phyloP scores from a whole-genome alignment of 2,113 vertebrate species.

The Lamprotornis superbus region DNA sequence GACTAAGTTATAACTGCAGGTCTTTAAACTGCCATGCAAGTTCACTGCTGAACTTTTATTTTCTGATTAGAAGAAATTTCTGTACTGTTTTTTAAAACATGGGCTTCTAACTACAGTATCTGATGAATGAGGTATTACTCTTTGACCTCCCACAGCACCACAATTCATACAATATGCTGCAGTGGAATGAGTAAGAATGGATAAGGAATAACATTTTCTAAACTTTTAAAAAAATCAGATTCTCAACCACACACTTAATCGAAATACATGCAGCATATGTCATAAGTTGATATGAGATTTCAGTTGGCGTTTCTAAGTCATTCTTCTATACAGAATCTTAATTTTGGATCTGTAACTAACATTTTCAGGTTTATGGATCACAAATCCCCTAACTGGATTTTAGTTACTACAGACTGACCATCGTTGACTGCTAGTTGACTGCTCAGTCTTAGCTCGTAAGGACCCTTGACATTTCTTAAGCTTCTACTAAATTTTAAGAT shows the following conservation, averaged over 20 bases:
- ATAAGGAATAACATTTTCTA: not conserved
- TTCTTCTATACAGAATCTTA: not conserved
- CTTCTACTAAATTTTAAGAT: not conserved
- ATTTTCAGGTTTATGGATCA: not conserved
- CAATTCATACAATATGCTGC: not conserved
- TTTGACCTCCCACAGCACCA: not conserved
- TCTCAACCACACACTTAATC: not conserved
- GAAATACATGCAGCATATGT: not conserved
- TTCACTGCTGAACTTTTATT: not conserved
- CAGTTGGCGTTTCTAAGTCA: not conserved
- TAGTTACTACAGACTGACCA: not conserved
- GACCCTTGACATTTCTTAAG: not conserved
- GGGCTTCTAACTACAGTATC: not conserved
- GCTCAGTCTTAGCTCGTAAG: not conserved
- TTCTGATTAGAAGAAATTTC: not conserved
- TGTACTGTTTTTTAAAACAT: not conserved
- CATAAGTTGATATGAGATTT: not conserved
- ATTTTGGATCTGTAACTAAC: not conserved
- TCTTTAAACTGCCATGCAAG: not conserved
- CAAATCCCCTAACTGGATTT: not conserved
- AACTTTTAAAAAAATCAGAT: not conserved
- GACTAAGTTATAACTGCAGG: not conserved
- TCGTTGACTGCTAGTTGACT: not conserved
- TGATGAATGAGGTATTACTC: not conserved
- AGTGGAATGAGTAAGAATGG: not conserved